Conservation (phyloP, 2,888 invertebrate species). For the Noctua janthe region DNA sequence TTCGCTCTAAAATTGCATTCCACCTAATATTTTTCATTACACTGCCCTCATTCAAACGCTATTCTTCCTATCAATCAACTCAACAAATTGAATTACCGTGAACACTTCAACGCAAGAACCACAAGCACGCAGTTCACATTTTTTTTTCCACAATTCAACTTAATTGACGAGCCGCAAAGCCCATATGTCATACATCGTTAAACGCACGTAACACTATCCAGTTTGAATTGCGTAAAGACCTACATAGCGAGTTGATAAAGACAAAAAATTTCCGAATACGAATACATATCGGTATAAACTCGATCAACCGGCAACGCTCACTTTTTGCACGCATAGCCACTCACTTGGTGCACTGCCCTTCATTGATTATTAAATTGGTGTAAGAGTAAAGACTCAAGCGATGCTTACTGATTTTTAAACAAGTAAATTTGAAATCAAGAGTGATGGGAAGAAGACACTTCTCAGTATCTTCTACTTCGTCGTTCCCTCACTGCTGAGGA, state of each 20-base stretch:
- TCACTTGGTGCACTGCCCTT: conserved; percentile 60
- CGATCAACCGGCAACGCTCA: conserved; percentile 69
- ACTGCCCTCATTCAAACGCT: neutral
- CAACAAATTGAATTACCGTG: conserved; percentile 27
- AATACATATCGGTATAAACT: conserved; percentile 69
- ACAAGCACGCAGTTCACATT: conserved; percentile 10
- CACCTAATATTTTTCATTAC: neutral
- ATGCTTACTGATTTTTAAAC: neutral
- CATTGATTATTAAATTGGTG: conserved; percentile 43
- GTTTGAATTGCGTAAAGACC: conserved; percentile 72
- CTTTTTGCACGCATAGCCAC: conserved; percentile 67
- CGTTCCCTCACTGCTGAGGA: no score
- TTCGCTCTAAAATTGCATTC: neutral
- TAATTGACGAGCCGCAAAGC: conserved; percentile 54
- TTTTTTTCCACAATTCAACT: conserved; percentile 26
- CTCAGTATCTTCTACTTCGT: neutral
- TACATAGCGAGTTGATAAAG: conserved; percentile 62
- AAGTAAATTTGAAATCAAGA: neutral
- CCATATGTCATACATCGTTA: conserved; percentile 63
- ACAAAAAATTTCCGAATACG: conserved; percentile 68
- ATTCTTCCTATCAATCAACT: conserved; percentile 8
- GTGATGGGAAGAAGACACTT: neutral
- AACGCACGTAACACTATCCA: conserved; percentile 64
- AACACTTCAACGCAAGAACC: conserved; percentile 33
- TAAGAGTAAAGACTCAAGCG: neutral